These are phyloP conservation scores for Perognathus longimembris DNA, from an alignment of 2,113 vertebrate species.

Conservation along the genomic window DNA sequence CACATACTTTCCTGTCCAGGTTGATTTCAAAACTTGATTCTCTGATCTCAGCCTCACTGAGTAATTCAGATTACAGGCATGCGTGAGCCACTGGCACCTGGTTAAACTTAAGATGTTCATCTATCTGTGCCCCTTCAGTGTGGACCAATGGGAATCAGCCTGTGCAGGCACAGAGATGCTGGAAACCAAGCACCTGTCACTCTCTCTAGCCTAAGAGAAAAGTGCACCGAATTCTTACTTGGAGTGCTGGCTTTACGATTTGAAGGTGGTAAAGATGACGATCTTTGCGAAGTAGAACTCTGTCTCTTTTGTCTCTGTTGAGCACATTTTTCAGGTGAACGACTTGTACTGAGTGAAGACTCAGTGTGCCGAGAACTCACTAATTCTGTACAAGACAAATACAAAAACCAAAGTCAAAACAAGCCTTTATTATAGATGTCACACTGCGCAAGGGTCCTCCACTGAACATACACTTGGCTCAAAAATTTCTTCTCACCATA, in stretches of 20 bases:
- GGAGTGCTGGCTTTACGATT: constrained; percentile 89
- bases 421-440: not conserved
- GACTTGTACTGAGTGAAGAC: constrained; percentile 74
- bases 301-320: constrained; percentile 90
- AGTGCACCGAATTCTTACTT: constrained; percentile 85
- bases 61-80: too few relatives aligned
- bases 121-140: too few relatives aligned
- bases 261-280: constrained; percentile 94
- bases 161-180: not conserved
- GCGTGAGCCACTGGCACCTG: too few relatives aligned
- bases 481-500: not conserved
- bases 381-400: constrained; percentile 85
- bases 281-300: constrained; percentile 91
- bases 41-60: not conserved
- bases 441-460: not conserved
- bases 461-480: not conserved
- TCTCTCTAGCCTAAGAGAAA: not conserved
- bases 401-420: not conserved
- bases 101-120: not conserved
- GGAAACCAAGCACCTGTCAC: accelerated
- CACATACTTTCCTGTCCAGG: not conserved
- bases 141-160: too few relatives aligned
- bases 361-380: constrained; percentile 87
- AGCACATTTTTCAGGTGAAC: constrained; percentile 85
- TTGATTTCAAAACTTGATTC: not conserved